Percentiles rank a stretch among this genome's conserved stretches.
Conservation (phyloP, 1,140 invertebrate genomes). For the Planococcus citri region DNA sequence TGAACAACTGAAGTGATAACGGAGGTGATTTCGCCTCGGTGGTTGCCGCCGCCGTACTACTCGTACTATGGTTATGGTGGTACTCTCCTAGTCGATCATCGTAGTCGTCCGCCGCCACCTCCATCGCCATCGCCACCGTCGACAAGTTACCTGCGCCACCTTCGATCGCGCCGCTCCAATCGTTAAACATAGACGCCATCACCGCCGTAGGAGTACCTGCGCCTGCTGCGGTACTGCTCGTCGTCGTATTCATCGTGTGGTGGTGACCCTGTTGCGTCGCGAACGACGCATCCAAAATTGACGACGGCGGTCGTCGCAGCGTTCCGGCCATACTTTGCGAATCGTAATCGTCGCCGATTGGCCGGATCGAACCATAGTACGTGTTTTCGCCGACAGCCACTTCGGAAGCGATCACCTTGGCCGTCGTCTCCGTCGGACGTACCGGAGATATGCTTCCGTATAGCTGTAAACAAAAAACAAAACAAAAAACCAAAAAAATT, state of each 20-base stretch:
- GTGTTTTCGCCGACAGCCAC: slow-evolving; percentile 8
- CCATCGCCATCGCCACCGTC: neutral
- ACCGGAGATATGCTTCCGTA: slow-evolving; percentile 1
- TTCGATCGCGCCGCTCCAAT: neutral
- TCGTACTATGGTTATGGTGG: neutral
- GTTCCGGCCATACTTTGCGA: no score
- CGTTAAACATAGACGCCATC: neutral
- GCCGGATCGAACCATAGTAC: slow-evolving; percentile 3
- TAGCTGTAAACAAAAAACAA: neutral
- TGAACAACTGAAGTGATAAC: slow-evolving; percentile 11
- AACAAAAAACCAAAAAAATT: neutral
- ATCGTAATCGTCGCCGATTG: neutral
- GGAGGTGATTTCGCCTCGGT: neutral
- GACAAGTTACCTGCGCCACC: neutral
- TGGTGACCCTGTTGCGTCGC: no score
- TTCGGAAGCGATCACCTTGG: neutral
- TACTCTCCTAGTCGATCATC: neutral
- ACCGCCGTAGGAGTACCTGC: neutral
- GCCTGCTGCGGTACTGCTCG: no score
- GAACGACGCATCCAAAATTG: no score
- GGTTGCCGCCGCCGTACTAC: no score
- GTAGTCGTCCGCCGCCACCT: neutral
- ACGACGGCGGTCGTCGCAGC: no score
- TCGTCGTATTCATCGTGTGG: no score
- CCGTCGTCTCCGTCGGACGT: neutral